Conservation (phyloP, 2,797 vertebrate genomes). For the Enteromius afrohamiltoni region DNA sequence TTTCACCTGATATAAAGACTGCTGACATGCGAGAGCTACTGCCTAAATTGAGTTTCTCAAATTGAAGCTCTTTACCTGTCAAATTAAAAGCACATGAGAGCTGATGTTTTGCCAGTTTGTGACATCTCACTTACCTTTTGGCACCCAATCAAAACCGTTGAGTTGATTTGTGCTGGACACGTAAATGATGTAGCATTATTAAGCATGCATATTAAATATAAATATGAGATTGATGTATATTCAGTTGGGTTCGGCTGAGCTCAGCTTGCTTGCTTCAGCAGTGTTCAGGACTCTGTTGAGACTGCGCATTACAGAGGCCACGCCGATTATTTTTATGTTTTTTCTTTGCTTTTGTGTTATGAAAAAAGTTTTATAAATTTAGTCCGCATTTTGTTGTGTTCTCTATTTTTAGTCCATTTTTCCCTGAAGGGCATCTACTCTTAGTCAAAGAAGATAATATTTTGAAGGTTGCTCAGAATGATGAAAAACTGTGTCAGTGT, state of each 20-base stretch:
- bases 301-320: background rate
- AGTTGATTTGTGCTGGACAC: conserved; percentile 44
- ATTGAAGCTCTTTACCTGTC: conserved; percentile 51
- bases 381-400: background rate
- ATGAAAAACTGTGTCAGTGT: background rate
- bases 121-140: conserved; percentile 51
- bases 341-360: background rate
- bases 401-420: background rate
- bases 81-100: conserved; percentile 55
- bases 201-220: conserved; percentile 38
- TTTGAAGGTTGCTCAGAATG: background rate
- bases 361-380: background rate
- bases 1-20: conserved; percentile 60
- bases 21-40: conserved; percentile 49
- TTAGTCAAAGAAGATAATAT: background rate
- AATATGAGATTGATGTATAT: conserved; percentile 51
- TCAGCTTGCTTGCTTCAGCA: background rate
- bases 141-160: conserved; percentile 42
- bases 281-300: conserved; percentile 17
- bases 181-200: conserved; percentile 54
- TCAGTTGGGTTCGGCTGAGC: conserved; percentile 42
- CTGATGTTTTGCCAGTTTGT: conserved; percentile 43
- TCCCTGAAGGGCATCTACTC: background rate
- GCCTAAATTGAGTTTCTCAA: conserved; percentile 58
- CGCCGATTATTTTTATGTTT: background rate